Evolutionary conservation across 2,888 invertebrate species (phyloP).

Genomic region (Thalpophila matura): DNA sequence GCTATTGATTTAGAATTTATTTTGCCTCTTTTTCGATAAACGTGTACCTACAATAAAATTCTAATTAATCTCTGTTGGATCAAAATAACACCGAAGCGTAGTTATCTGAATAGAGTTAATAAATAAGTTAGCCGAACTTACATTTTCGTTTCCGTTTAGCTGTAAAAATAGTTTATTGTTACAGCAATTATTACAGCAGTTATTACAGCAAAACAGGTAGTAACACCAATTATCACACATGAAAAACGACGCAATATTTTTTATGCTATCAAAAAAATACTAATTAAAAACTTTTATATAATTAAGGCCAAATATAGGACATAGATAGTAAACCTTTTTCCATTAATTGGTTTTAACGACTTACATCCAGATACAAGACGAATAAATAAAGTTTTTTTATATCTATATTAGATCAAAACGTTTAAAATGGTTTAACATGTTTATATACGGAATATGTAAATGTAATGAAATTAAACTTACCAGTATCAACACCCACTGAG

Average conservation of each 20-base stretch:
- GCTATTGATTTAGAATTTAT: too few species aligned
- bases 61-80: too few species aligned
- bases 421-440: too few species aligned
- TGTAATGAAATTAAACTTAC: slow-evolving; percentile 31
- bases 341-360: slow-evolving; percentile 30
- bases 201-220: neutral
- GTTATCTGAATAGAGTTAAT: too few species aligned
- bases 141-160: too few species aligned
- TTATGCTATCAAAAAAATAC: slow-evolving; percentile 1
- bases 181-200: too few species aligned
- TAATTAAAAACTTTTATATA: neutral
- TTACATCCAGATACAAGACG: neutral
- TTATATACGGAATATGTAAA: slow-evolving; percentile 47
- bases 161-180: too few species aligned
- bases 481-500: slow-evolving; percentile 52
- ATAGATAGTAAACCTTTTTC: neutral
- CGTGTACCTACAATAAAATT: too few species aligned
- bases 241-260: neutral
- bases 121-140: too few species aligned
- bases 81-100: too few species aligned
- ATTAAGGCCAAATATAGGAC: neutral
- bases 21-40: too few species aligned
- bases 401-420: slow-evolving; percentile 23
- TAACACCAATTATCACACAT: neutral
- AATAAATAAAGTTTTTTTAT: slow-evolving; percentile 3